Evolutionary conservation across 1,140 invertebrate species (phyloP).

Genomic region (Sycophaga agraensis): DNA sequence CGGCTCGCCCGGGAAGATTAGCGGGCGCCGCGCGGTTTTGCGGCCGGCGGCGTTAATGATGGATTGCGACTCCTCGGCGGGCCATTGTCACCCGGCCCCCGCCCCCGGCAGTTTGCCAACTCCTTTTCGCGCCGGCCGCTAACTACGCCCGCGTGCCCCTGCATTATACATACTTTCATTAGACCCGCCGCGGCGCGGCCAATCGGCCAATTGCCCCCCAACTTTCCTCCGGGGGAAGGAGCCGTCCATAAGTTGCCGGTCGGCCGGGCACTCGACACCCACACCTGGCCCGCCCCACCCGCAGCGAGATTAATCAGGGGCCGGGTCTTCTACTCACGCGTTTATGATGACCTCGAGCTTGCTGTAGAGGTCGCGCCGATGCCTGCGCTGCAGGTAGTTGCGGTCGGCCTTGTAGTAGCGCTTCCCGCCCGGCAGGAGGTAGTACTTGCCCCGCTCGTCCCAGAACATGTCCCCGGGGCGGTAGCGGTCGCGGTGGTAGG

Average conservation of each 20-base stretch:
- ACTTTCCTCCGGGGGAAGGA: too few species aligned
- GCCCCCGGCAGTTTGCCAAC: too few species aligned
- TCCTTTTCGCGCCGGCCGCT: too few species aligned
- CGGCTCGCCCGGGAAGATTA: constrained; percentile 9
- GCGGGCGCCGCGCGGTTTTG: neutral
- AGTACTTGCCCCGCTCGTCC: constrained; percentile 39
- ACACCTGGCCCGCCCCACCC: too few species aligned
- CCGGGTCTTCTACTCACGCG: constrained; percentile 61
- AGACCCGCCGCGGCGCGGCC: neutral
- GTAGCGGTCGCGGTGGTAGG: constrained; percentile 35
- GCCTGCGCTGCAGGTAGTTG: constrained; percentile 57
- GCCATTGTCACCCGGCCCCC: too few species aligned
- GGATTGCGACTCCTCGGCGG: neutral
- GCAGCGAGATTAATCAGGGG: too few species aligned
- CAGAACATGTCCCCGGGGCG: constrained; percentile 43
- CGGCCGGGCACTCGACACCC: too few species aligned
- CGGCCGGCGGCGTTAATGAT: constrained; percentile 5
- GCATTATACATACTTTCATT: constrained; percentile 5
- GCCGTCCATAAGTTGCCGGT: too few species aligned
- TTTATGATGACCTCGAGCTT: constrained; percentile 70
- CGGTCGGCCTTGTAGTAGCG: constrained; percentile 43
- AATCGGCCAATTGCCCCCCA: too few species aligned
- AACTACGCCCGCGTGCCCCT: too few species aligned
- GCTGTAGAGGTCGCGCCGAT: constrained; percentile 64
- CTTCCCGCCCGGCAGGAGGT: constrained; percentile 17